Conservation (phyloP, 2,888 invertebrate species). For the Elysia crispata region DNA sequence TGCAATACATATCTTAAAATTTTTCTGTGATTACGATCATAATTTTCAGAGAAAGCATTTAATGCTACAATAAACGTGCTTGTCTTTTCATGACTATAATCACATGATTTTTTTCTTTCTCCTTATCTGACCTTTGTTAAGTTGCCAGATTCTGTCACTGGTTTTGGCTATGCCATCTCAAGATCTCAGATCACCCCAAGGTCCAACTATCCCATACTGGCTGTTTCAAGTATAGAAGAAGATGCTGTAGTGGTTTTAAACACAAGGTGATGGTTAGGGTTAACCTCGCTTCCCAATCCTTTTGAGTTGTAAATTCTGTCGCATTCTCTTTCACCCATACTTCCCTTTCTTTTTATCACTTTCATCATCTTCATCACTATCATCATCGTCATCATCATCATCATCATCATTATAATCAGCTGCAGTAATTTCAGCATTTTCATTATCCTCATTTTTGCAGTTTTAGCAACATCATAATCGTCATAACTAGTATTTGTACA, state of each 20-base stretch:
- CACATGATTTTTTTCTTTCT: too few species aligned
- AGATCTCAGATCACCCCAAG: not conserved
- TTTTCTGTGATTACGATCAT: too few species aligned
- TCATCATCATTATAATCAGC: not conserved
- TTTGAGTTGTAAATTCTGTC: not conserved
- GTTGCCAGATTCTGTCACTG: not conserved
- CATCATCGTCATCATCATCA: not conserved
- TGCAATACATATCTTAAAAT: too few species aligned
- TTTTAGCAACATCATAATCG: too few species aligned
- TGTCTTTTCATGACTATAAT: too few species aligned
- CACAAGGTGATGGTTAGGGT: slow-evolving; percentile 20
- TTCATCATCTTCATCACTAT: too few species aligned
- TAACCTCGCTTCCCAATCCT: not conserved
- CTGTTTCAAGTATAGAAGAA: slow-evolving; percentile 31
- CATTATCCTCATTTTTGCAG: not conserved
- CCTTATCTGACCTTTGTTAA: too few species aligned
- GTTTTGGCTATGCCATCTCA: not conserved
- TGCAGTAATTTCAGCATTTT: not conserved
- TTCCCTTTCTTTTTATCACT: not conserved
- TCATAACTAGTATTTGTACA: not conserved
- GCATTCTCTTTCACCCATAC: not conserved
- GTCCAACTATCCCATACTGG: slow-evolving; percentile 43
- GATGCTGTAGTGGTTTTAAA: slow-evolving; percentile 38
- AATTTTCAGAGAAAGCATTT: too few species aligned
- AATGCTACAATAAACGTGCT: too few species aligned